These are phyloP conservation scores for Onthophagus taurus DNA, from an alignment of 1,140 invertebrate species.

Conservation along the genomic window DNA sequence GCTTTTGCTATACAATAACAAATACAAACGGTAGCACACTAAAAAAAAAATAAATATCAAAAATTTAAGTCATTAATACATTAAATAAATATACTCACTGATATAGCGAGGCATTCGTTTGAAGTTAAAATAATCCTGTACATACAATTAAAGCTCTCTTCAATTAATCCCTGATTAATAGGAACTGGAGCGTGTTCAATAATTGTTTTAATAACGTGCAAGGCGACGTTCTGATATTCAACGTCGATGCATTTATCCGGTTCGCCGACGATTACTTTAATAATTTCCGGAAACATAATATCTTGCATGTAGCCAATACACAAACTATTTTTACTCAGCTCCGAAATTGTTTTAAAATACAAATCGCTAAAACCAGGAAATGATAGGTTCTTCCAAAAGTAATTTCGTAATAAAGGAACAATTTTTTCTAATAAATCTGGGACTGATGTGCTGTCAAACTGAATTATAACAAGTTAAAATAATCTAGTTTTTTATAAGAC, in stretches of 20 bases:
- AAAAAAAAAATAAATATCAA: not conserved
- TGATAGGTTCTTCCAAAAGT: conserved; percentile 9
- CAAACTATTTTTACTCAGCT: conserved; percentile 8
- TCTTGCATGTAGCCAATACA: conserved; percentile 6
- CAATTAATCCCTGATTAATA: conserved; percentile 4
- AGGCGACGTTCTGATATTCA: not conserved
- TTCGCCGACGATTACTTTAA: not conserved
- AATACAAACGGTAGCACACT: conserved; percentile 3
- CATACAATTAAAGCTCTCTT: conserved; percentile 2
- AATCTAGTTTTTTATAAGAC: too few relatives aligned
- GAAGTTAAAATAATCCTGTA: conserved; percentile 8
- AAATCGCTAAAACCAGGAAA: not conserved
- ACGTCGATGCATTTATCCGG: not conserved
- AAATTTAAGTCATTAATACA: not conserved
- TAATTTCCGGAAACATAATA: conserved; percentile 8
- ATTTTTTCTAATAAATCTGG: conserved; percentile 10
- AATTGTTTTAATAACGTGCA: conserved; percentile 6
- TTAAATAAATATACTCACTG: conserved; percentile 4
- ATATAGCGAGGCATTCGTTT: not conserved
- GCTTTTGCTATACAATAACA: conserved; percentile 2
- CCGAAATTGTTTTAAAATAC: not conserved
- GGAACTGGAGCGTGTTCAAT: conserved; percentile 4
- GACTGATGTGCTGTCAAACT: conserved; percentile 1
- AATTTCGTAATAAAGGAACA: conserved; percentile 1
- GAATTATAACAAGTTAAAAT: too few relatives aligned